Evolutionary conservation across 2,797 vertebrate species (phyloP).

Genomic region (Sus cebifrons): DNA sequence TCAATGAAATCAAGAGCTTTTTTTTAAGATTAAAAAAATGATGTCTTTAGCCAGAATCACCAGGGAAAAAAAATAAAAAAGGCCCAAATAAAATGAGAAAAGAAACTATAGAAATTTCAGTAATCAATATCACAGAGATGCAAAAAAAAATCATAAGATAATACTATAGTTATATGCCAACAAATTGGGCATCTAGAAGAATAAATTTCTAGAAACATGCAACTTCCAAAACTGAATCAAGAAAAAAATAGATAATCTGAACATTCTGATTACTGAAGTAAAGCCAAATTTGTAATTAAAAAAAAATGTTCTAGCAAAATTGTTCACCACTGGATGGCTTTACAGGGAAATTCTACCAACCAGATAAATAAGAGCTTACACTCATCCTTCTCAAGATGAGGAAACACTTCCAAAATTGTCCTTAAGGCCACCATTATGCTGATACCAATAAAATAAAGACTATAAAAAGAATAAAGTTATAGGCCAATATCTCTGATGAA

Average conservation of each 20-base stretch:
- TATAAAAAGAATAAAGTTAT: background rate
- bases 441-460: background rate
- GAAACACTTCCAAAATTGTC: background rate
- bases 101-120: background rate
- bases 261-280: too few species aligned
- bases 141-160: background rate
- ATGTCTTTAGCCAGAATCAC: background rate
- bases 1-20: background rate
- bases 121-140: background rate
- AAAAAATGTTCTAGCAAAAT: too few species aligned
- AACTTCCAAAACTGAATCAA: too few species aligned
- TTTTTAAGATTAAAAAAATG: background rate
- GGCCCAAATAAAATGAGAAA: background rate
- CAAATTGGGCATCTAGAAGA: background rate
- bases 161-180: background rate
- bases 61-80: background rate
- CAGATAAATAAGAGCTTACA: too few species aligned
- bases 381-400: too few species aligned
- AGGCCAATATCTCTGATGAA: background rate
- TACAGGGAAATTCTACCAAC: too few species aligned
- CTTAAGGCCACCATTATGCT: background rate
- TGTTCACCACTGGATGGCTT: too few species aligned
- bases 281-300: too few species aligned
- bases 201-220: too few species aligned
- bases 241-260: too few species aligned